phyloP scores from a whole-genome alignment of 2,888 invertebrate species.

The Terebella lapidaria region DNA sequence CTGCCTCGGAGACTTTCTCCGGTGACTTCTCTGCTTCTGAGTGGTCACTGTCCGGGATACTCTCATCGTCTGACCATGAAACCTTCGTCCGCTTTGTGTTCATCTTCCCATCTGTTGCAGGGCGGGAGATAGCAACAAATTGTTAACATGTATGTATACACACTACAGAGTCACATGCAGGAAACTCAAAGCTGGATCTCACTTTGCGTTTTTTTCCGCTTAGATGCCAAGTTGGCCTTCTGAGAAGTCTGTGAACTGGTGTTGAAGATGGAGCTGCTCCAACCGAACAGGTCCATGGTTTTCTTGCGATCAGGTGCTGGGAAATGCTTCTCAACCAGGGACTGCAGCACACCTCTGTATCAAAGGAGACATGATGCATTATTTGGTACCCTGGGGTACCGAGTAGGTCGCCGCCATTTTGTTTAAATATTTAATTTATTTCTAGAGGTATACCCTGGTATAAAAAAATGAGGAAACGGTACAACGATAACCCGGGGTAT shows the following conservation, averaged over 20 bases:
- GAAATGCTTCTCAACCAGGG: constrained; percentile 96
- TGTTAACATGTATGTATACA: too few species aligned
- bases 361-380: background rate
- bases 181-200: background rate
- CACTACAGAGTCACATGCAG: too few species aligned
- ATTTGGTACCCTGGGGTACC: too few species aligned
- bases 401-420: too few species aligned
- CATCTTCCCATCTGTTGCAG: too few species aligned
- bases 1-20: too few species aligned
- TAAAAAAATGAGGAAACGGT: too few species aligned
- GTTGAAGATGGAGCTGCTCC: constrained; percentile 9
- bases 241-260: constrained; percentile 16
- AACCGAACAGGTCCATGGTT: constrained; percentile 53
- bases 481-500: too few species aligned
- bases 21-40: constrained; percentile 16
- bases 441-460: too few species aligned
- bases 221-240: background rate
- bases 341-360: constrained; percentile 85
- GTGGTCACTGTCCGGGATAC: constrained; percentile 31
- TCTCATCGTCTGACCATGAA: constrained; percentile 37
- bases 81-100: too few species aligned
- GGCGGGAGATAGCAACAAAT: too few species aligned
- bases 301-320: constrained; percentile 86
- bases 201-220: background rate
- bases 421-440: too few species aligned